Evolutionary conservation across 2,888 invertebrate genomes (phyloP), one percentile per base, ranked within the genome.

Genomic region (Tenodera sinensis): DNA sequence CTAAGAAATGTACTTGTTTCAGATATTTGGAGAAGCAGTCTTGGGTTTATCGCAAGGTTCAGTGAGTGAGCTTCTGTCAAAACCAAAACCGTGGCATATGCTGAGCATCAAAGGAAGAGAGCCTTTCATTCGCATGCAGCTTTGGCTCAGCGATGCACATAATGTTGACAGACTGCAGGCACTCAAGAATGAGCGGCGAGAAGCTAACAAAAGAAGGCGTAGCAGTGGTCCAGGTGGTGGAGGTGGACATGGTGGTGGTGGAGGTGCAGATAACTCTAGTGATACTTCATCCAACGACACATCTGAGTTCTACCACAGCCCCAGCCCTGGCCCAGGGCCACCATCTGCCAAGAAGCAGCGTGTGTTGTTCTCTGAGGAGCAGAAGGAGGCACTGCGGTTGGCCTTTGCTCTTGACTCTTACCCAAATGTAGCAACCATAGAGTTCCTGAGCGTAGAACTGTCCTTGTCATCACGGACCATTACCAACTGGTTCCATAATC

Each of bases 401-500:
- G 99, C 99, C 0, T 99, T 99, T 93, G 97, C 98, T 0, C 94
- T 99, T 88, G 99, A 99, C 93, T 99, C 99, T 0, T 99, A 99
- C 93, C 99, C 99, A 0, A 98, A 98, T 93, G 97, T 98, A 92
- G 97, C 97, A 34, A 98, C 98, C 89, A 98, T 99, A 91, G 99
- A 99, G 93, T 98, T 98, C 92, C 95, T 99, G 90, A 98, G 99
- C 54, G 96, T 96, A 54, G 98, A 99, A 93, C 94, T 99, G 89
- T 97, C 97, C 14, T 95, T 99, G 83, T 98, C 98, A 9, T 97
- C 98, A 88, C 95, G 99, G 91, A 99, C 99, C 89, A 99, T 99
- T 92, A 99, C 99, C 90, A 99, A 99, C 94, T 99, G 99, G 99
- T 99, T 99, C 95, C 99, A 99, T 95, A 99, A 99, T 93, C 99